These are phyloP conservation scores for Lithobius niger DNA, from an alignment of 1,140 invertebrate genomes.

Conservation along the genomic window DNA sequence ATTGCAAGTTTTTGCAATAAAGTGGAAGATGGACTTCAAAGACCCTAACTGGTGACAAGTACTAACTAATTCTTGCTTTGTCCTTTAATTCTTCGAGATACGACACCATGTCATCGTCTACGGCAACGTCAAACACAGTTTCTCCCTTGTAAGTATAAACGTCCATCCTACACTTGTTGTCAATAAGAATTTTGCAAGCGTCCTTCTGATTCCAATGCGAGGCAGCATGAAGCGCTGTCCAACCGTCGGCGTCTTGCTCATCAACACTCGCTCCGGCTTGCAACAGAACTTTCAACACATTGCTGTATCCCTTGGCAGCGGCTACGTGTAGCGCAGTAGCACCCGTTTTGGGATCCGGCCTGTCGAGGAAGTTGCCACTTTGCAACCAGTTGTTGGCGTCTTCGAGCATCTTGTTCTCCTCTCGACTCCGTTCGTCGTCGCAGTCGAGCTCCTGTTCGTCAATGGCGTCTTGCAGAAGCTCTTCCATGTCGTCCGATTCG, in stretches of 20 bases:
- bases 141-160: slow-evolving; percentile 90
- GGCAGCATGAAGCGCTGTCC: slow-evolving; percentile 94
- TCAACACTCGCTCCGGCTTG: slow-evolving; percentile 72
- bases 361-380: slow-evolving; percentile 32
- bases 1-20: no score
- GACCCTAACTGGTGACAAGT: no score
- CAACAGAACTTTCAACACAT: slow-evolving; percentile 68
- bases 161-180: slow-evolving; percentile 82
- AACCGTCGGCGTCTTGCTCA: slow-evolving; percentile 85
- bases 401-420: slow-evolving; percentile 73
- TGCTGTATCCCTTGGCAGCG: slow-evolving; percentile 90
- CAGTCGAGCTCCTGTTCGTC: slow-evolving; percentile 61
- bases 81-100: slow-evolving; percentile 67
- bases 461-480: slow-evolving; percentile 73
- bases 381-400: slow-evolving; percentile 81
- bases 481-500: slow-evolving; percentile 78
- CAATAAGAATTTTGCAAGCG: slow-evolving; percentile 74
- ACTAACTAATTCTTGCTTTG: slow-evolving; percentile 48
- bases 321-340: slow-evolving; percentile 94
- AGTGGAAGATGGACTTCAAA: no score
- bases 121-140: slow-evolving; percentile 79
- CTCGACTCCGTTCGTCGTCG: slow-evolving; percentile 74
- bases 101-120: slow-evolving; percentile 64
- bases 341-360: slow-evolving; percentile 68
- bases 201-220: slow-evolving; percentile 95